These are phyloP conservation scores for Coelopa pilipes DNA, from an alignment of 2,888 invertebrate species.

Conservation along the genomic window DNA sequence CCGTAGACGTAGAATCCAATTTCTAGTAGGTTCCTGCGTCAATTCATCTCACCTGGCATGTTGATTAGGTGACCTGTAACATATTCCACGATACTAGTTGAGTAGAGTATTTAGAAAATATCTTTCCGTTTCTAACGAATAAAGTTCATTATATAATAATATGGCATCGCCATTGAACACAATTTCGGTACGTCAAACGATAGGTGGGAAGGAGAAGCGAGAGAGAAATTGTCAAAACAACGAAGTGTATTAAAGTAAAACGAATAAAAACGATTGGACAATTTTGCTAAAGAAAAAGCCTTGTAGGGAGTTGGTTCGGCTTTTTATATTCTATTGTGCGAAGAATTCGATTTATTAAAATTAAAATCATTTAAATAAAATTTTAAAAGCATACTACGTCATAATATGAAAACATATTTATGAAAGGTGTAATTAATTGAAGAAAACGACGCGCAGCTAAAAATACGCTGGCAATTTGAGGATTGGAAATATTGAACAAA, in stretches of 20 bases:
- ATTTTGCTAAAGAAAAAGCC: slow-evolving; percentile 23
- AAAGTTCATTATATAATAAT: not conserved
- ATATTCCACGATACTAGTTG: too few species aligned
- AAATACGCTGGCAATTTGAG: not conserved
- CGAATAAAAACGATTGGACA: slow-evolving; percentile 2
- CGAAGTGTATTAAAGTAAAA: not conserved
- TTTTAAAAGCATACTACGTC: not conserved
- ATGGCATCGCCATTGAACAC: not conserved
- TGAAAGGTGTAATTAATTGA: too few species aligned
- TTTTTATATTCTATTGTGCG: slow-evolving; percentile 22
- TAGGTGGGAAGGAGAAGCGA: not conserved
- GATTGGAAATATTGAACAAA: not conserved
- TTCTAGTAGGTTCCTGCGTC: too few species aligned
- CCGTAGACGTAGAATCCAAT: too few species aligned
- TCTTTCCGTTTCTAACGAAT: not conserved
- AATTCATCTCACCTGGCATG: too few species aligned
- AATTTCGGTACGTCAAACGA: not conserved
- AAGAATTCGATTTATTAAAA: slow-evolving; percentile 15
- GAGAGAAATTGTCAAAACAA: slow-evolving; percentile 31
- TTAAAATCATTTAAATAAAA: not conserved
- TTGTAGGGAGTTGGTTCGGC: slow-evolving; percentile 30
- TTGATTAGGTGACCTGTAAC: too few species aligned
- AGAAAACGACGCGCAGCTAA: not conserved
- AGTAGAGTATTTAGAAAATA: too few species aligned
- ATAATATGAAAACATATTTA: too few species aligned